Evolutionary conservation across 2,113 vertebrate genomes (phyloP).

Genomic region (Centropristis striata): DNA sequence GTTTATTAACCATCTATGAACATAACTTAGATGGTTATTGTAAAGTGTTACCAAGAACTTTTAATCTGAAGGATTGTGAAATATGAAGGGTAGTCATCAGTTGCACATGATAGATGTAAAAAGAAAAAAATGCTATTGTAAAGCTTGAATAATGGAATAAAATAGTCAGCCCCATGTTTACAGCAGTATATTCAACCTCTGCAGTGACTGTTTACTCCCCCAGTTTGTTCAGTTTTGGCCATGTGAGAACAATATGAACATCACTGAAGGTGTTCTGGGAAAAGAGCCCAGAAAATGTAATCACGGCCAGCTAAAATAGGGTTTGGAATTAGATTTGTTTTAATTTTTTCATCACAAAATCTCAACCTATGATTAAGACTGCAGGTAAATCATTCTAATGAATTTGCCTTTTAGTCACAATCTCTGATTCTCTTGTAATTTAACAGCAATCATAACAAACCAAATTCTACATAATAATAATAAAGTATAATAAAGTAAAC

Average conservation of each 20-base stretch:
- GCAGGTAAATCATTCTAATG: background rate
- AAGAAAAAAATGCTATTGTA: no score
- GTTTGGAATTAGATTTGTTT: slow-evolving; percentile 19
- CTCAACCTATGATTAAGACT: background rate
- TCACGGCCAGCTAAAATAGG: background rate
- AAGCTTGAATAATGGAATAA: no score
- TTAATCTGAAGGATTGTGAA: no score
- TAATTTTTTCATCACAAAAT: background rate
- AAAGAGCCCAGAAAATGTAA: slow-evolving; percentile 14
- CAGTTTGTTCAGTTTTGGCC: slow-evolving; percentile 5
- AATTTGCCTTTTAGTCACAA: background rate
- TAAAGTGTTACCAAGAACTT: no score
- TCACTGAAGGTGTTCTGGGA: slow-evolving; percentile 5
- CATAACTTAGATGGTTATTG: no score
- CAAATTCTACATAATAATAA: background rate
- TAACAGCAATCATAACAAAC: background rate
- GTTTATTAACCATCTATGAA: no score
- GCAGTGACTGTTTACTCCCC: slow-evolving; percentile 1
- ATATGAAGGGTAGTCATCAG: no score
- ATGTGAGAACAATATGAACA: slow-evolving; percentile 6
- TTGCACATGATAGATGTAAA: no score
- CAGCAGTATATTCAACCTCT: background rate
- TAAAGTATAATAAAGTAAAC: background rate
- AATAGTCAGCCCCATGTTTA: slow-evolving; percentile 1
- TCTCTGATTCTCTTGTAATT: background rate